Evolutionary conservation across 1,140 invertebrate genomes (phyloP), one percentile per base, ranked within the genome.

Genomic region (Aphis craccivora): DNA sequence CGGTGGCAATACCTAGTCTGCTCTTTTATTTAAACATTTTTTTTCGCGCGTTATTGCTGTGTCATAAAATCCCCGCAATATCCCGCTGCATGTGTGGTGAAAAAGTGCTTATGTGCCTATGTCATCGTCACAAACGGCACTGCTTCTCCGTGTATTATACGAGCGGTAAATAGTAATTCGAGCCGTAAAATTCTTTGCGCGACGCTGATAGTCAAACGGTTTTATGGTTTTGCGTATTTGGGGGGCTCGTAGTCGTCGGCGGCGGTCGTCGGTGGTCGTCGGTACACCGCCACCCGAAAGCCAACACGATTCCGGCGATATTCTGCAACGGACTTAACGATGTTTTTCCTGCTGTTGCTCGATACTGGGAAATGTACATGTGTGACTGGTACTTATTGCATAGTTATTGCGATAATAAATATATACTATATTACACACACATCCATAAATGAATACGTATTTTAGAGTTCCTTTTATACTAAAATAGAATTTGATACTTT

Each of bases 91-190:
- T n/a, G 60, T 76, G n/a, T 30, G 14, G 60, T 18, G 11, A 1
- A 76, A 76, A 76, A 76, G 60, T n/a, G 60, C 60, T 76, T n/a
- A 76, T 67, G 30, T n/a, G 30, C 14, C 60, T 18, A 30, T 35
- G 14, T 76, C 60, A 18, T n/a, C 60, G 55, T 60, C 25, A 67
- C 30, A 67, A 67, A 30, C 30, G 60, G 25, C 55, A 60, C 55
- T 7, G 55, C 25, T 0, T 60, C 55, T n/a, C 60, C 25, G 25
- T 25, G 30, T 60, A 55, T 25, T 67, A 76, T 76, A 76, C 11
- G 60, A 76, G 14, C 60, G 60, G 60, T 76, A 76, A 76, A n/a
- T 76, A 76, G 60, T 76, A 76, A 76, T 76, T 76, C 60, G 60
- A 76, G 6, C 14, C 30, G n/a, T 76, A 76, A 76, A 76, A 76